phyloP scores from a whole-genome alignment of 2,888 invertebrate genomes.

The Lithophane semibrunnea region DNA sequence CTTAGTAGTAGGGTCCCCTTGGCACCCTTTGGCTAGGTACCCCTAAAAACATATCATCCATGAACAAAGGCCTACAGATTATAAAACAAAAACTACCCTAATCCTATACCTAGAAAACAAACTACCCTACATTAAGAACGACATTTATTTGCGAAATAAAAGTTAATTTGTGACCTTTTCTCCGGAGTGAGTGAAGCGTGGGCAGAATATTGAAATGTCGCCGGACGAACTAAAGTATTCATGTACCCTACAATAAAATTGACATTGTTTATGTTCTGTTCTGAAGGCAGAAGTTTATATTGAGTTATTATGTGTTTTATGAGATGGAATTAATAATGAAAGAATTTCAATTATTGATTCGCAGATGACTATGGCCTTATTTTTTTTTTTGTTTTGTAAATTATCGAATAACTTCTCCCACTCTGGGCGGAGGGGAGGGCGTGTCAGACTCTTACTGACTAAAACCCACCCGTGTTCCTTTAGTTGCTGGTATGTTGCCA shows the following conservation, averaged over 20 bases:
- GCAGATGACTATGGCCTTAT: not conserved
- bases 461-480: no score
- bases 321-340: conserved; percentile 9
- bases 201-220: conserved; percentile 55
- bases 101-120: conserved; percentile 32
- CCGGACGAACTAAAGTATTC: conserved; percentile 35
- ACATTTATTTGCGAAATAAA: conserved; percentile 65
- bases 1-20: no score
- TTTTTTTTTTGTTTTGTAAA: no score
- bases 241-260: conserved; percentile 43
- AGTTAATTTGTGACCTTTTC: conserved; percentile 64
- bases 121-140: conserved; percentile 33
- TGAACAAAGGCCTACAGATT: not conserved
- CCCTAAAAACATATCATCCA: not conserved
- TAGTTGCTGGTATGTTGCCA: no score
- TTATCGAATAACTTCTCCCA: no score
- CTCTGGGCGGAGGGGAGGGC: no score
- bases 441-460: no score
- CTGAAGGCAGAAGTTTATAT: conserved; percentile 17
- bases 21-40: no score
- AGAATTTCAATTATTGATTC: not conserved
- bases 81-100: conserved; percentile 23
- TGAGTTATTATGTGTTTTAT: conserved; percentile 15
- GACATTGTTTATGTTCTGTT: conserved; percentile 39
- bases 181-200: conserved; percentile 49